These are phyloP conservation scores for Drosophila atripex DNA, from an alignment of 2,888 invertebrate species.

Conservation along the genomic window DNA sequence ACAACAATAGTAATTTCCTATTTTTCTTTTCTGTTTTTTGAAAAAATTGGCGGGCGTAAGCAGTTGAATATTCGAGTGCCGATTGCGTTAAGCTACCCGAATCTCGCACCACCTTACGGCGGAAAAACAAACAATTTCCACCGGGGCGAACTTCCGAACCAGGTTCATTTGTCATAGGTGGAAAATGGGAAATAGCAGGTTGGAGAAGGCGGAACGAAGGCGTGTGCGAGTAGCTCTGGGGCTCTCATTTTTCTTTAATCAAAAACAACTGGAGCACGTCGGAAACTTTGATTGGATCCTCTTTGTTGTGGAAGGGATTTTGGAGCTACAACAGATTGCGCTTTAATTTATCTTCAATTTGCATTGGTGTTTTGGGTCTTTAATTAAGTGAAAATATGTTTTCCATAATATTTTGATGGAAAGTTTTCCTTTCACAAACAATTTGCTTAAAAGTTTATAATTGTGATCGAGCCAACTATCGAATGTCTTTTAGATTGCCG, in stretches of 20 bases:
- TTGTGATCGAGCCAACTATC: slow-evolving; percentile 31
- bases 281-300: slow-evolving; percentile 13
- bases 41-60: slow-evolving; percentile 1
- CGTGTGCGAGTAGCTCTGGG: slow-evolving; percentile 2
- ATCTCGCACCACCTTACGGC: background rate
- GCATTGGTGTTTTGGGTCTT: background rate
- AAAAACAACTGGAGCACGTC: slow-evolving; percentile 5
- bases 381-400: background rate
- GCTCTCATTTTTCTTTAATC: slow-evolving; percentile 10
- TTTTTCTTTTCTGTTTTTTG: slow-evolving; percentile 1
- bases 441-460: slow-evolving; percentile 1
- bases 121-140: slow-evolving; percentile 7
- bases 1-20: slow-evolving; percentile 6
- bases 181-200: background rate
- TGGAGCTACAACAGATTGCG: background rate
- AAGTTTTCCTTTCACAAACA: background rate
- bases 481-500: slow-evolving; percentile 49
- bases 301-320: background rate
- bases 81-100: slow-evolving; percentile 12
- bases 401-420: background rate
- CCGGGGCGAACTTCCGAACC: slow-evolving; percentile 11
- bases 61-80: slow-evolving; percentile 28
- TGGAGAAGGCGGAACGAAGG: background rate
- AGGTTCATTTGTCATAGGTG: slow-evolving; percentile 13
- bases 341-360: background rate